Evolutionary conservation across 2,113 vertebrate species (phyloP).

Genomic region (Ictalurus punctatus): DNA sequence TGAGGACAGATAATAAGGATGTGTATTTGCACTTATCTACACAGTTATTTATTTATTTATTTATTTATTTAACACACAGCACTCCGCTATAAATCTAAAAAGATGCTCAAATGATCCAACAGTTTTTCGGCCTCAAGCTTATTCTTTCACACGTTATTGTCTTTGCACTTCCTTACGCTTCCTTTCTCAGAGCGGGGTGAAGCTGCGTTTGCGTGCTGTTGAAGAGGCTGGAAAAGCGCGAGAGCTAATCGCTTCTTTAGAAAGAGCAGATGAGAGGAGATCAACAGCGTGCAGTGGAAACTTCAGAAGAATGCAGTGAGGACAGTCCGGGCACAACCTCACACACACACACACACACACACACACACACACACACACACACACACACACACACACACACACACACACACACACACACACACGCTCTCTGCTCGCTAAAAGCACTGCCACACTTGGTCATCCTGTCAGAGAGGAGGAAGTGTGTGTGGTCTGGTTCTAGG

Average conservation of each 20-base stretch:
- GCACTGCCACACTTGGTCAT: not conserved
- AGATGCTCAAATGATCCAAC: constrained; percentile 11
- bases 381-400: not conserved
- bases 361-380: not conserved
- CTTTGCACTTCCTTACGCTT: constrained; percentile 3
- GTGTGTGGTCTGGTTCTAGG: not conserved
- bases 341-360: not conserved
- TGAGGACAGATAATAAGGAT: not conserved
- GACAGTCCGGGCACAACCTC: not conserved
- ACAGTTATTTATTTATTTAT: not conserved
- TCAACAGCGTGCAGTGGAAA: constrained; percentile 17
- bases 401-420: not conserved
- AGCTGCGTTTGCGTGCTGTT: not conserved
- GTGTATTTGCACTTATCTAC: not conserved
- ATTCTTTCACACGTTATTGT: not conserved
- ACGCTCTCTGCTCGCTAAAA: not conserved
- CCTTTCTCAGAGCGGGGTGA: not conserved
- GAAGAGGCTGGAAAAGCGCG: not conserved
- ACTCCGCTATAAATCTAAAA: not conserved
- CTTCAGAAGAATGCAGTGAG: constrained; percentile 30
- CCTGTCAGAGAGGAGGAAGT: not conserved
- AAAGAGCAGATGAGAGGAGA: constrained; percentile 31
- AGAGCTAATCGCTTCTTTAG: constrained; percentile 25
- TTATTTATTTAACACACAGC: not conserved
- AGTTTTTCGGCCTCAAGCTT: not conserved